Conservation (phyloP, 1,140 invertebrate genomes). For the Macrobrachium rosenbergii region DNA sequence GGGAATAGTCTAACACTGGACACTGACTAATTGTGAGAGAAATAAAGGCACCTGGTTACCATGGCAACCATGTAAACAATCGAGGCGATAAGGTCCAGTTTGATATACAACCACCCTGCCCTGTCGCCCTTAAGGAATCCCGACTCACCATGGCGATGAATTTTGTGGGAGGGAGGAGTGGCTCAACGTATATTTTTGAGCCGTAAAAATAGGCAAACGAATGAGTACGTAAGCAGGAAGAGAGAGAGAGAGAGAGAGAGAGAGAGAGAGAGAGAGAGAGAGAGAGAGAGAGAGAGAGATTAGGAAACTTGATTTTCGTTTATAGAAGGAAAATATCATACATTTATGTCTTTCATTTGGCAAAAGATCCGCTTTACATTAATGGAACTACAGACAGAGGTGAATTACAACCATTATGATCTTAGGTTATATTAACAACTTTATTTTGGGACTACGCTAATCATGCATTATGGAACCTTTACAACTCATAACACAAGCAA, state of each 20-base stretch:
- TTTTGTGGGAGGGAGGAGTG: conserved; percentile 1
- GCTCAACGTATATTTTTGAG: background rate
- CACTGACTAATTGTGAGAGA: conserved; percentile 47
- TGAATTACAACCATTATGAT: too few relatives aligned
- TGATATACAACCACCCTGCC: conserved; percentile 10
- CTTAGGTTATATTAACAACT: too few relatives aligned
- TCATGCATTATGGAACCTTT: too few relatives aligned
- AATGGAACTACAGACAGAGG: too few relatives aligned
- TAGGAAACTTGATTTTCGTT: background rate
- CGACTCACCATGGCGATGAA: background rate
- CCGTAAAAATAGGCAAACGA: background rate
- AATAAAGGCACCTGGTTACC: conserved; percentile 49
- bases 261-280: conserved; percentile 16
- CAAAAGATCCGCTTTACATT: too few relatives aligned
- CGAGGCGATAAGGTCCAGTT: conserved; percentile 21
- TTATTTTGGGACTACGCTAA: too few relatives aligned
- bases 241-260: conserved; percentile 1
- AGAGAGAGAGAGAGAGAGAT: too few relatives aligned
- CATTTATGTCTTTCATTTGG: too few relatives aligned
- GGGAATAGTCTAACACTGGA: conserved; percentile 45
- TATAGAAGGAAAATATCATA: background rate
- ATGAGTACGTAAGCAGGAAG: background rate
- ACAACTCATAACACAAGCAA: too few relatives aligned
- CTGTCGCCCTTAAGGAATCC: conserved; percentile 22
- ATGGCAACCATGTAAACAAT: conserved; percentile 50